Evolutionary conservation across 1,140 invertebrate genomes (phyloP).

Genomic region (Venturia canescens): DNA sequence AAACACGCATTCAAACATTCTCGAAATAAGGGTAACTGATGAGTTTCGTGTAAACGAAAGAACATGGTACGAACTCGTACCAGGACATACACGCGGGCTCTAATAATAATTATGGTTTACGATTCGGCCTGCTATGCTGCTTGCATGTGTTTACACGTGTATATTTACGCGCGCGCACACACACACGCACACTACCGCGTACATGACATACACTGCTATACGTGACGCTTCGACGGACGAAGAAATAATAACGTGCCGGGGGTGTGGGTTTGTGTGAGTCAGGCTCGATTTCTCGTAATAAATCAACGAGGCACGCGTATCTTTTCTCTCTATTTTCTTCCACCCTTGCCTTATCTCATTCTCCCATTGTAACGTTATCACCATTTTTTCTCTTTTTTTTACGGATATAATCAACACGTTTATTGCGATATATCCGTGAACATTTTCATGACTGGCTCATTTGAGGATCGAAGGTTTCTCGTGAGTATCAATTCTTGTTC

Average conservation of each 20-base stretch:
- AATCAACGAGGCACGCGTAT: slow-evolving; percentile 53
- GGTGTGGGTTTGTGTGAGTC: slow-evolving; percentile 43
- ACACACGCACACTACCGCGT: background rate
- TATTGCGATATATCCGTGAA: slow-evolving; percentile 1
- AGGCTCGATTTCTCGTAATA: slow-evolving; percentile 54
- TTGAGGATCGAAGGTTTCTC: background rate
- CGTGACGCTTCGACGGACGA: slow-evolving; percentile 53
- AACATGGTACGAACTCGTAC: slow-evolving; percentile 52
- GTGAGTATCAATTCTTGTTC: no score
- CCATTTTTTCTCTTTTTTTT: background rate
- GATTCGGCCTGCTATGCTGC: slow-evolving; percentile 1
- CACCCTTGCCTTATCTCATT: background rate
- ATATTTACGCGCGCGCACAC: background rate
- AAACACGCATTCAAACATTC: slow-evolving; percentile 12
- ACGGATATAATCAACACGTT: slow-evolving; percentile 18
- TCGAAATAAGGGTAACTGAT: slow-evolving; percentile 9
- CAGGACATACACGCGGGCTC: slow-evolving; percentile 50
- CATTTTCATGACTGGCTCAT: background rate
- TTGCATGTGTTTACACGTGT: background rate
- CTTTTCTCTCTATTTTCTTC: slow-evolving; percentile 30
- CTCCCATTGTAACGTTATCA: slow-evolving; percentile 27
- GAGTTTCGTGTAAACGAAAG: slow-evolving; percentile 36
- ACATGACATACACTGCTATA: background rate
- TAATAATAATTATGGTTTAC: slow-evolving; percentile 56
- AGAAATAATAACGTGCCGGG: slow-evolving; percentile 57